Base-by-base conservation (phyloP, 2,888 invertebrate species). In the Colletes collaris region DNA sequence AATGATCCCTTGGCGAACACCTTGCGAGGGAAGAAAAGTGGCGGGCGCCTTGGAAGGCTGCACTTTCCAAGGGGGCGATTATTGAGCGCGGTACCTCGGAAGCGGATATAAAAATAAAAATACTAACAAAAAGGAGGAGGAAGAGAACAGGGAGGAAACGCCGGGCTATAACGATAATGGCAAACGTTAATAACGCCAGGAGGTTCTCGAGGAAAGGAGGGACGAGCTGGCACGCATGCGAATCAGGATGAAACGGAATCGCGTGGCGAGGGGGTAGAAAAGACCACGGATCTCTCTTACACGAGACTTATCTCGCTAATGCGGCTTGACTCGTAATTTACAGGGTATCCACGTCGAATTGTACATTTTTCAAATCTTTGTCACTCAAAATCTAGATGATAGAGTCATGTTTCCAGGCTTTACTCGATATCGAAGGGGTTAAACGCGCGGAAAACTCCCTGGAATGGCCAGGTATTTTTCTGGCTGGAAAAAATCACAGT, bases 231-330 rank as follows among this genome's bases (percentile, higher is more conserved):
- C 56, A 46, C 56, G 66, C 58, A 50, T 19, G 66, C n/a, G 50
- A 65, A 63, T 62, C 72, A 68, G 58, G 56, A 79, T 62, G 62
- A 58, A 59, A 66, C 7, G 13, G 56, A 72, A 37, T 19, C 55
- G 35, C 16, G 50, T 0, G 74, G 44, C 35, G 65, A 56, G 59
- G 44, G 49, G 49, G 5, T 16, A 64, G 35, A 49, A 71, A 55
- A 55, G 49, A 58, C 13, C 70, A 78, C 70, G 66, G 79, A 83
- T 80, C 76, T 85, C 72, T 78, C 72, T 78, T 71, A 73, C 76
- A 74, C 70, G 83, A 60, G 71, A 74, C 76, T 90, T 90, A 90
- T 90, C 90, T 89, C 86, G 78, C 87, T 90, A 90, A 90, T 89
- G 90, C 90, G 90, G 85, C 88, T 79, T 90, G 89, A 89, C 89